phyloP scores from a whole-genome alignment of 92 coral and sea anemone genomes.

The Zoanthus solanderi region DNA sequence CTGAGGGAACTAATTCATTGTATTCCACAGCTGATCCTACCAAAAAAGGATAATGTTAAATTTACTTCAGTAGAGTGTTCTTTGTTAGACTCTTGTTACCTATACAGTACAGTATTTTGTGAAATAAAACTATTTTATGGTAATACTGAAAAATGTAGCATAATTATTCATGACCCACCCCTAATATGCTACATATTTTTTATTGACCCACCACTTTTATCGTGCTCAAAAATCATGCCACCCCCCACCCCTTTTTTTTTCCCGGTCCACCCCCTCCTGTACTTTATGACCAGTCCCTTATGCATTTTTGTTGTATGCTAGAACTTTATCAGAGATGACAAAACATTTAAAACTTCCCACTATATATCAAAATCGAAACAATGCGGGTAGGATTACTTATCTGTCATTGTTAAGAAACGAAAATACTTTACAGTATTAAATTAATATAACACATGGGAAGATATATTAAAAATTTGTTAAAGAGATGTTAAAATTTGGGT shows the following conservation, averaged over 20 bases:
- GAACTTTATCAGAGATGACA: no score
- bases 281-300: no score
- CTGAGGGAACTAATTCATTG: conserved; percentile 31
- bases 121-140: conserved; percentile 30
- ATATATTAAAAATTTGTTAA: no score
- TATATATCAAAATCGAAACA: no score
- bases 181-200: conserved; percentile 15
- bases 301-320: no score
- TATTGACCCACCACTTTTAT: conserved; percentile 35
- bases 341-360: no score
- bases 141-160: conserved; percentile 38
- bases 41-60: conserved; percentile 18
- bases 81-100: conserved; percentile 2
- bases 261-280: no score
- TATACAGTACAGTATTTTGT: conserved; percentile 22
- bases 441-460: no score
- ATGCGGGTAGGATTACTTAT: no score
- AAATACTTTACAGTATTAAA: no score
- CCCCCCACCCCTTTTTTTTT: neutral
- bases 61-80: conserved; percentile 20
- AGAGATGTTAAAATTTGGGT: no score
- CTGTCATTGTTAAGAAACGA: no score
- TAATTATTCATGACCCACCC: conserved; percentile 52
- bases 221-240: neutral
- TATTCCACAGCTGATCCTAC: conserved; percentile 36